These are phyloP conservation scores for Adelges cooleyi DNA, from an alignment of 1,140 invertebrate species.

Conservation along the genomic window DNA sequence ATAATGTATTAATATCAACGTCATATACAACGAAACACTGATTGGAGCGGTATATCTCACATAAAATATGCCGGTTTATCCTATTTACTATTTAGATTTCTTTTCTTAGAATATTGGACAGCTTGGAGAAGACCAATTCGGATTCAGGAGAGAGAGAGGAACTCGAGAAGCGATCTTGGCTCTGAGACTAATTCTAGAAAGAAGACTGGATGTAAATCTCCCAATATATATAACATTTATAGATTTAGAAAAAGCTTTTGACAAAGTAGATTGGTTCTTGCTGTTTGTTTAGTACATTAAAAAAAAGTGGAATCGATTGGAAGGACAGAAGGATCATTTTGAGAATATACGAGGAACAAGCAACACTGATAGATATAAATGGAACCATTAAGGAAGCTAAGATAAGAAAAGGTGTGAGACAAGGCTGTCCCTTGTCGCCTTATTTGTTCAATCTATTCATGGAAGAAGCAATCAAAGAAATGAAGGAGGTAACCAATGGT, in stretches of 20 bases:
- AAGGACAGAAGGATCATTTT: not conserved
- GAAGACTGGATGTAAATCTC: not conserved
- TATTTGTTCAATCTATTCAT: not conserved
- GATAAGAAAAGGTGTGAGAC: not conserved
- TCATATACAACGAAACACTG: no score
- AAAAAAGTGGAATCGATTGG: not conserved
- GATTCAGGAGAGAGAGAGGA: slow-evolving; percentile 2
- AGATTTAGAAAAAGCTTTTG: not conserved
- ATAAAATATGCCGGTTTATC: no score
- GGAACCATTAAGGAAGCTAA: not conserved
- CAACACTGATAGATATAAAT: not conserved
- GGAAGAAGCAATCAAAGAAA: not conserved
- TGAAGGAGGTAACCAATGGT: not conserved
- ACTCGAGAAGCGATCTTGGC: not conserved
- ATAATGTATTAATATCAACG: no score
- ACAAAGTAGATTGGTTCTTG: not conserved
- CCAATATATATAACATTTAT: not conserved
- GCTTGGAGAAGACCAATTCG: not conserved
- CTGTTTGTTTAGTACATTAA: not conserved
- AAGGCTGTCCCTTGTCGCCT: not conserved
- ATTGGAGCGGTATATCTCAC: no score
- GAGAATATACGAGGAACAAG: not conserved
- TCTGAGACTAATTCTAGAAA: not conserved
- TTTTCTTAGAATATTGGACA: no score
- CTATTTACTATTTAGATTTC: no score